Base-by-base conservation (phyloP, 1,140 invertebrate genomes). In the Homarus americanus region DNA sequence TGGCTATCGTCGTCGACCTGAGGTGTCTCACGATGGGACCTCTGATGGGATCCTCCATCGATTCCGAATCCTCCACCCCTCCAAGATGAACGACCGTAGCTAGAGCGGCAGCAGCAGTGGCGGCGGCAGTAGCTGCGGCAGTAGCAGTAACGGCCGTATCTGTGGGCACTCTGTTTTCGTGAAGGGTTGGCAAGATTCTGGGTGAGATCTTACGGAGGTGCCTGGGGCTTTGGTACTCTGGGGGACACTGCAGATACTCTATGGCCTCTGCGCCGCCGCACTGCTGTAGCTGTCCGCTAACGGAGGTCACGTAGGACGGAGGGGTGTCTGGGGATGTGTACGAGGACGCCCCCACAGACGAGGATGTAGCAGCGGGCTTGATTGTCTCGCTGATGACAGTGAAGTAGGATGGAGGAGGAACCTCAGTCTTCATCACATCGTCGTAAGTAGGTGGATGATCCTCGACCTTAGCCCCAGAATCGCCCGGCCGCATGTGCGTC, bases 381-480 rank as follows among this genome's bases (percentile, higher is more conserved):
- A 36, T n/a, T 12, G 53, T 82, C 69, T 89, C 87, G 3, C 34
- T 76, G 28, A 83, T 53, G 82, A 90, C 80, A n/a, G 72, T 90
- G 44, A 90, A 90, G 72, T 90, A 90, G 44, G 88, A 69, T 12
- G 88, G 88, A 1, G 88, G 88, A 38, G 88, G 88, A 41, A 82
- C 88, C 72, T 90, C 88, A 0, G 79, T 83, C 34, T 90, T 75
- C 80, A 90, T 90, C 40, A 83, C 88, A 69, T 90, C 88, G 49
- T 90, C 79, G 80, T 90, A 90, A 38, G 88, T 83, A 1, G 88
- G 88, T 2, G 88, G 88, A 28, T 32, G 7, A 66, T 90, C 86
- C 3, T 88, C 88, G 9, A 28, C 1, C 82, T 90, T 90, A 38
- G 75, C 88, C 32, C 80, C 72, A 20, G 63, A 40, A 15, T 83